Evolutionary conservation across 30 jellyfish, hydroid and myxozoan species (phyloP), one percentile per base, ranked within the genome.

Genomic region (Pseudorhiza aurosa): DNA sequence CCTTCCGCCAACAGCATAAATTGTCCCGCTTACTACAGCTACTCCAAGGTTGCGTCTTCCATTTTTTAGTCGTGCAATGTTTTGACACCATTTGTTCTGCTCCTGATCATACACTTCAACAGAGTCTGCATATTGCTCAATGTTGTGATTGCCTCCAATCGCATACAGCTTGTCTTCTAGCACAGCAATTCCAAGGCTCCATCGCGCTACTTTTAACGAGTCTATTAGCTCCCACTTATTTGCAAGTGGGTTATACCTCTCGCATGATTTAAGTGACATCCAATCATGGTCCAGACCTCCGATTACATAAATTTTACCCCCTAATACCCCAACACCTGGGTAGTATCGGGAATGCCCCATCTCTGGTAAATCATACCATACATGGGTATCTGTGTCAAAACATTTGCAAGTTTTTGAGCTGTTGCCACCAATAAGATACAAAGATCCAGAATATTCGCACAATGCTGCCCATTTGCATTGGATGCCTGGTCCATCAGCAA

Each of bases 381-480:
- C 64, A 1, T 27, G 50, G 39, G 71, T 65, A 30, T 85, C 83
- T 1, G 87, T 85, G 81, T 86, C 86, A 65, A 93, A 93, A 18
- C 96, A 31, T 47, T 85, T 93, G 82, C 98, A 77, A 11, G 88
- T 74, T 68, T 72, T 72, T 22, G 88, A 39, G 55, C 91, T 93
- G 69, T 86, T 93, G 28, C 98, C 98, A 19, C 98, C 98, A 36
- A 93, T 88, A 35, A 85, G 85, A 55, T 93, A 93, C 64, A 93
- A 53, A 35, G 4, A 27, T 31, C 96, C 97, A 64, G 65, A 57
- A 39, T 39, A 75, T 58, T 93, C 96, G 75, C 98, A 93, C 25
- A 93, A 76, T 6, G 94, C 96, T 5, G 98, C 95, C 98, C 98
- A 93, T 72, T 93, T 93, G 62, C 98, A 93, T 50, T 86, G 98